Conservation (phyloP, 2,888 invertebrate species). For the Bibio marci region DNA sequence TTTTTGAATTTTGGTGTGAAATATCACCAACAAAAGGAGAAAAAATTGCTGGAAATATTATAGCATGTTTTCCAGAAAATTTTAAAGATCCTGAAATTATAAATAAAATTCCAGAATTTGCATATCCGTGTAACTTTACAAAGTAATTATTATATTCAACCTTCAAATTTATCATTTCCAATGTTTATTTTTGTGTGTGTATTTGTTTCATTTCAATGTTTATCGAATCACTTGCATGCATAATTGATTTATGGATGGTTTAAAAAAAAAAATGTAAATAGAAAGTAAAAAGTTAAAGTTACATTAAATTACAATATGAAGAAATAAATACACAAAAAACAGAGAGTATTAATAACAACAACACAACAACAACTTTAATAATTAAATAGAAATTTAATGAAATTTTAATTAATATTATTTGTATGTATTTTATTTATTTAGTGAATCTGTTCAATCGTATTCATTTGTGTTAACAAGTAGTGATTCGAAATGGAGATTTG, state of each 20-base stretch:
- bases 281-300: neutral
- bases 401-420: no score
- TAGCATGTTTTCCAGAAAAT: slow-evolving; percentile 70
- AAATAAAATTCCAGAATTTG: slow-evolving; percentile 77
- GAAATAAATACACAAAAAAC: slow-evolving; percentile 16
- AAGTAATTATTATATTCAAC: slow-evolving; percentile 37
- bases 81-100: slow-evolving; percentile 73
- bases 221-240: neutral
- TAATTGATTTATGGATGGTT: neutral
- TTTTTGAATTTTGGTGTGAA: slow-evolving; percentile 31
- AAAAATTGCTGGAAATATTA: slow-evolving; percentile 34
- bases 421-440: slow-evolving; percentile 39
- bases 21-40: slow-evolving; percentile 14
- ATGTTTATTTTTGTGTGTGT: neutral
- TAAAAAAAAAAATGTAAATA: neutral
- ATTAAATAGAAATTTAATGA: no score
- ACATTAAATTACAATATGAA: neutral
- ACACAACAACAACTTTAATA: no score
- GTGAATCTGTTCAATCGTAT: slow-evolving; percentile 78
- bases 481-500: slow-evolving; percentile 93
- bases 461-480: slow-evolving; percentile 92
- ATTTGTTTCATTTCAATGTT: neutral
- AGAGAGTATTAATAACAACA: no score
- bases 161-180: no score
- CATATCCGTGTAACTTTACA: slow-evolving; percentile 68